phyloP scores from a whole-genome alignment of 2,797 vertebrate genomes.

The Gambusia yucatana region DNA sequence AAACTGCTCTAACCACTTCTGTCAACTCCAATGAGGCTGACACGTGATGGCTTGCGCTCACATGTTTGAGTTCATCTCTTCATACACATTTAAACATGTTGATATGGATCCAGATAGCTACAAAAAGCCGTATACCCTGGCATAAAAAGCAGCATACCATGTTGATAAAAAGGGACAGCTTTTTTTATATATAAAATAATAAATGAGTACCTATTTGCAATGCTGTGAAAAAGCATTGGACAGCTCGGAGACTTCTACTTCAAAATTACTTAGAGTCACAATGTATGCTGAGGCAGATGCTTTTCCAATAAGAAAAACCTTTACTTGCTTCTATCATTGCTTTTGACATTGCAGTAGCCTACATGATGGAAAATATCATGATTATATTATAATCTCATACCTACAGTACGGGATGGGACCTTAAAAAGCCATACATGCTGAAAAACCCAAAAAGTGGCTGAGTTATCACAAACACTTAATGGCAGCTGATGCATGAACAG shows the following conservation, averaged over 20 bases:
- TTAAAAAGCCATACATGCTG: too few relatives aligned
- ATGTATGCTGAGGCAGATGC: too few relatives aligned
- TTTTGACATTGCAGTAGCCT: too few relatives aligned
- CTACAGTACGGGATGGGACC: too few relatives aligned
- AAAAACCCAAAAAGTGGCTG: too few relatives aligned
- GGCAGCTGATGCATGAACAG: not conserved
- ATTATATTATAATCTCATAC: too few relatives aligned
- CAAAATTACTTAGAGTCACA: too few relatives aligned
- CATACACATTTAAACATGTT: constrained; percentile 27
- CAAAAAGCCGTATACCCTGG: not conserved
- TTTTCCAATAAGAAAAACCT: too few relatives aligned
- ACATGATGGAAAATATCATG: too few relatives aligned
- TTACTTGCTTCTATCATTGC: too few relatives aligned
- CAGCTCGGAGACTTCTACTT: too few relatives aligned
- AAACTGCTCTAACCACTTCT: constrained; percentile 42
- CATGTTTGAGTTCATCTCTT: constrained; percentile 16
- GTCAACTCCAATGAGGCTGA: constrained; percentile 47
- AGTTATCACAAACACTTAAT: too few relatives aligned
- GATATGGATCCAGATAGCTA: not conserved
- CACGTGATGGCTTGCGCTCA: constrained; percentile 31
- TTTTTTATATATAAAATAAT: constrained; percentile 21
- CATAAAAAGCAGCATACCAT: constrained; percentile 10
- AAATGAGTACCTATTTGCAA: constrained; percentile 52
- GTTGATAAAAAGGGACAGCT: constrained; percentile 23
- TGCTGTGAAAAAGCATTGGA: constrained; percentile 19